Base-by-base conservation (phyloP, 2,888 invertebrate genomes). In the Stenchaetothrips biformis region DNA sequence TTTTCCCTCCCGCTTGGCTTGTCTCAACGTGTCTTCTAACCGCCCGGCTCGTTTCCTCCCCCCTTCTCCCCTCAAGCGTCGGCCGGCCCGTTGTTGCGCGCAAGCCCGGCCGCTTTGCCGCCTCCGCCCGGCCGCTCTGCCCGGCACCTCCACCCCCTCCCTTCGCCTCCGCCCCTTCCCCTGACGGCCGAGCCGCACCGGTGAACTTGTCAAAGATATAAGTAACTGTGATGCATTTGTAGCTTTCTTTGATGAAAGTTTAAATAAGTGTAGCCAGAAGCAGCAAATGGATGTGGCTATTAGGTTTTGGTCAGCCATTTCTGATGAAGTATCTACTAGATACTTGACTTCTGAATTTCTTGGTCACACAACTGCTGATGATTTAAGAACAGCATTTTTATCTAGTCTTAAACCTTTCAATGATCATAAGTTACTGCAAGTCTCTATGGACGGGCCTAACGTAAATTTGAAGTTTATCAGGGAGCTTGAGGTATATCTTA, bases 391-490 rank as follows among this genome's bases (percentile, higher is more conserved):
- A 7, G 80, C 78, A 16, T 80, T 80, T 62, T 78, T 59, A 77
- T 11, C 0, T 27, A 53, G 79, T 6, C 74, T 81, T n/a, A 9
- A 49, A 48, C 77, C 49, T 47, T 77, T 79, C 16, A 78, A 81
- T 49, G 21, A 48, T n/a, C 53, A 49, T 18, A 81, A 81, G 21
- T 74, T 81, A 18, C 18, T 81, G 37, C 81, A 80, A n/a, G 62
- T 81, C n/a, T 81, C 81, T 11, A 81, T 81, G 81, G 81, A 81
- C 79, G 81, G 80, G 48, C 79, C 81, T 27, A 79, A 81, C 74
- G 80, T 81, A 9, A 81, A 81, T 62, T 48, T 81, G 1, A 80
- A 81, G 48, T 77, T 81, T 48, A 47, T 81, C 27, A 47, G 79
- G 67, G 27, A 80, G 16, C 21, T 81, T n/a, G 80, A 81, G 49